Base-by-base conservation (phyloP, 2,888 invertebrate species). In the Trichopria drosophilae region DNA sequence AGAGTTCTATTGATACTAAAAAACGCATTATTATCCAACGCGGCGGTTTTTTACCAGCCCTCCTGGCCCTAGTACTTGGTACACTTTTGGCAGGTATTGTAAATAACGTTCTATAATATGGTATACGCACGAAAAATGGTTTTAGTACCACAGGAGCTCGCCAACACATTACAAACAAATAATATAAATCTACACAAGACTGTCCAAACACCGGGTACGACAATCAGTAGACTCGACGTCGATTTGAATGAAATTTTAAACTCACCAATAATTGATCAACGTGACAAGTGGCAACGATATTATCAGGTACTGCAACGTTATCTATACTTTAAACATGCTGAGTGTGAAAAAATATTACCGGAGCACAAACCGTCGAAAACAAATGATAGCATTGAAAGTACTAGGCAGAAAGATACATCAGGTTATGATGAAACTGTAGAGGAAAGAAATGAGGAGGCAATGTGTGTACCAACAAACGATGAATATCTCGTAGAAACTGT, bases 191-290 rank as follows among this genome's bases (percentile, higher is more conserved):
- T n/a, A n/a, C 10, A 19, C 32, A 41, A 1, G 29, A 16, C 45
- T 2, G 37, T 32, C 3, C 48, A 32, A n/a, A 22, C 37, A 7
- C 50, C 41, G 9, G 45, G 28, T 4, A 31, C 22, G 12, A 35
- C 36, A 19, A 9, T 51, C 18, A 45, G 16, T 18, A 28, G 51
- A 34, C 18, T 51, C 10, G 51, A 57, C 22, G 18, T 10, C 4
- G 53, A 53, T 19, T 53, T 53, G 48, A 45, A 37, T 6, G 34
- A 41, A 19, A 55, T 57, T 45, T 50, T 55, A 19, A 42, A 53
- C 16, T 36, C 49, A 13, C 32, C 26, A 3, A 36, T 29, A 36
- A 47, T 15, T 18, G 32, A 45, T 20, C 42, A 52, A 12, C 9
- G 29, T 15, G 45, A 51, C 31, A 55, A 55, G 29, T 57, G 57